These are phyloP conservation scores for Conomelus anceps DNA, from an alignment of 2,888 invertebrate species.

Conservation along the genomic window DNA sequence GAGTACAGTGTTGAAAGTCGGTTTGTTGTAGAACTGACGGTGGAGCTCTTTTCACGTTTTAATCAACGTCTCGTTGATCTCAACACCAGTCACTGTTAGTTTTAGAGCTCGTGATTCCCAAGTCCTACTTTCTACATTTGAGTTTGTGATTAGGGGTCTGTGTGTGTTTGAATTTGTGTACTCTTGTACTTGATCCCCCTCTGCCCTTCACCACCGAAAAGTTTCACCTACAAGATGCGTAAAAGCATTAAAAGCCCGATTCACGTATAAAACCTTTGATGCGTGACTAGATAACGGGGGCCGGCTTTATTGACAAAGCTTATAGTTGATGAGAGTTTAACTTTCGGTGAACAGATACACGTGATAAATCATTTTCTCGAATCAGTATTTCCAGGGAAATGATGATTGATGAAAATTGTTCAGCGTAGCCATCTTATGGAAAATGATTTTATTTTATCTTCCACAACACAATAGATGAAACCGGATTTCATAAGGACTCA, in stretches of 20 bases:
- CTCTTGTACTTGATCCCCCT: neutral
- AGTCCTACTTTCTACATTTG: neutral
- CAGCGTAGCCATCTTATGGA: neutral
- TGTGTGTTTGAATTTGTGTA: neutral
- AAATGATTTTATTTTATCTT: neutral
- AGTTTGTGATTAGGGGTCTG: neutral
- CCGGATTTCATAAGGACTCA: neutral
- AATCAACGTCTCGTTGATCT: neutral
- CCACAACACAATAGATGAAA: neutral
- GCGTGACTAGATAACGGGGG: neutral
- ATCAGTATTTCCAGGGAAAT: neutral
- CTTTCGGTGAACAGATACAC: neutral
- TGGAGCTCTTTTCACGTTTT: neutral
- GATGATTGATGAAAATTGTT: neutral
- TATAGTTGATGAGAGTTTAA: neutral
- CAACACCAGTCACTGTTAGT: neutral
- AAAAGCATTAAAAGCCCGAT: neutral
- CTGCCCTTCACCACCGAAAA: neutral
- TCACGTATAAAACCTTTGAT: neutral
- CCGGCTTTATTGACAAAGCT: neutral
- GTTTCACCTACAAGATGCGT: neutral
- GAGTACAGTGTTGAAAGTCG: neutral
- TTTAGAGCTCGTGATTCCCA: neutral
- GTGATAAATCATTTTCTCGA: neutral
- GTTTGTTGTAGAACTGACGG: neutral